Conservation (phyloP, 2,113 vertebrate species). For the Ptilonorhynchus violaceus region DNA sequence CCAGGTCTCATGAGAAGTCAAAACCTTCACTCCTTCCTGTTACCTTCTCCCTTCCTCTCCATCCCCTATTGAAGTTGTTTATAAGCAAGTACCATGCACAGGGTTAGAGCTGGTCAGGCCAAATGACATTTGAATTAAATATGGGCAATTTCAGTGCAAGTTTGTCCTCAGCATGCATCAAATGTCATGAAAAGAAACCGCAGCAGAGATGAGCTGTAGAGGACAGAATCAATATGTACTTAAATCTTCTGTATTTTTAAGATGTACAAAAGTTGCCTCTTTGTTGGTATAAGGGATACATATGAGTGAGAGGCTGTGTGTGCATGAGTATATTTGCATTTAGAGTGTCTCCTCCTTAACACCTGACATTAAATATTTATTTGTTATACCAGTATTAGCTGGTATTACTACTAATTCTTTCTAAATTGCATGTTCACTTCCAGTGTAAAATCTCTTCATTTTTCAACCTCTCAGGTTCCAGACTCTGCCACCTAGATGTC, state of each 20-base stretch:
- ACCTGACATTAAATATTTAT: not conserved
- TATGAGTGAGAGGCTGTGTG: not conserved
- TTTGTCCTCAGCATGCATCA: not conserved
- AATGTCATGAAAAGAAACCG: not conserved
- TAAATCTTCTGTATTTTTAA: not conserved
- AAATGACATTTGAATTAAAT: not conserved
- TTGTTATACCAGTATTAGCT: not conserved
- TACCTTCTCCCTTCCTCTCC: not conserved
- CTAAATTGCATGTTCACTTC: not conserved
- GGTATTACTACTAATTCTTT: not conserved
- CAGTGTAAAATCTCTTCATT: not conserved
- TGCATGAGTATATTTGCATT: not conserved
- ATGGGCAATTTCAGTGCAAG: not conserved
- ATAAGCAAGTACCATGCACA: not conserved
- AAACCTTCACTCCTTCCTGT: not conserved
- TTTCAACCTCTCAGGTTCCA: not conserved
- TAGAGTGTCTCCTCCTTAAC: not conserved
- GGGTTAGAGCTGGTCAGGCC: not conserved
- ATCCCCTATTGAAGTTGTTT: not conserved
- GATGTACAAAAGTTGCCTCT: not conserved
- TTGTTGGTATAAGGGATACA: not conserved
- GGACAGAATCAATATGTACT: not conserved
- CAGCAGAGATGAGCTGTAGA: not conserved
- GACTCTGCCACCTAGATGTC: not conserved
- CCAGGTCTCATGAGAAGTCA: not conserved